Evolutionary conservation across 2,888 invertebrate species (phyloP).

Genomic region (Galerucella nymphaeae): DNA sequence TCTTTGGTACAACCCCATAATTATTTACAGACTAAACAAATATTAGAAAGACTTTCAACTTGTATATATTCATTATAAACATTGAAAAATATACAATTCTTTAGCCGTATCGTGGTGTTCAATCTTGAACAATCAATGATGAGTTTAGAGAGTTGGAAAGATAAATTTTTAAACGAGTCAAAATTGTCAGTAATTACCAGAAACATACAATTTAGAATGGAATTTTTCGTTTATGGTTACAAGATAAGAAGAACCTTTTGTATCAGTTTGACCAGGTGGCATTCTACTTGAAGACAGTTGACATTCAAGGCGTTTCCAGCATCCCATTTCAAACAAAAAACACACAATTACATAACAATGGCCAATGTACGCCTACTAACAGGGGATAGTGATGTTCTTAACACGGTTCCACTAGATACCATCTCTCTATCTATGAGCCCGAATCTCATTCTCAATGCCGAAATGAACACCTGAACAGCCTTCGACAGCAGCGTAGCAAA

Average conservation of each 20-base stretch:
- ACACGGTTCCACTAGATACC: constrained; percentile 58
- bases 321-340: constrained; percentile 64
- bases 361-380: constrained; percentile 66
- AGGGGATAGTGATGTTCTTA: constrained; percentile 64
- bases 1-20: no score
- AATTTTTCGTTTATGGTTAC: constrained; percentile 49
- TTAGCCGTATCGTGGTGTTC: background rate
- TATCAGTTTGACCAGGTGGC: constrained; percentile 60
- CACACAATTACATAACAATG: constrained; percentile 65
- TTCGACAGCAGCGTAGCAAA: constrained; percentile 36
- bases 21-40: no score
- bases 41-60: no score
- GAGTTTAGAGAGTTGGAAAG: background rate
- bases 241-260: constrained; percentile 48
- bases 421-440: constrained; percentile 54
- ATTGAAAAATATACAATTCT: background rate
- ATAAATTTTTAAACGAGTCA: background rate
- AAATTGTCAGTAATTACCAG: constrained; percentile 32
- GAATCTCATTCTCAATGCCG: constrained; percentile 57
- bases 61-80: background rate
- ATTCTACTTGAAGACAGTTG: constrained; percentile 63
- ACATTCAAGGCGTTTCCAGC: constrained; percentile 64
- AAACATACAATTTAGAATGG: constrained; percentile 46
- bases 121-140: constrained; percentile 11
- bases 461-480: constrained; percentile 56